phyloP scores from a whole-genome alignment of 2,888 invertebrate species.

The Thumatha senex region DNA sequence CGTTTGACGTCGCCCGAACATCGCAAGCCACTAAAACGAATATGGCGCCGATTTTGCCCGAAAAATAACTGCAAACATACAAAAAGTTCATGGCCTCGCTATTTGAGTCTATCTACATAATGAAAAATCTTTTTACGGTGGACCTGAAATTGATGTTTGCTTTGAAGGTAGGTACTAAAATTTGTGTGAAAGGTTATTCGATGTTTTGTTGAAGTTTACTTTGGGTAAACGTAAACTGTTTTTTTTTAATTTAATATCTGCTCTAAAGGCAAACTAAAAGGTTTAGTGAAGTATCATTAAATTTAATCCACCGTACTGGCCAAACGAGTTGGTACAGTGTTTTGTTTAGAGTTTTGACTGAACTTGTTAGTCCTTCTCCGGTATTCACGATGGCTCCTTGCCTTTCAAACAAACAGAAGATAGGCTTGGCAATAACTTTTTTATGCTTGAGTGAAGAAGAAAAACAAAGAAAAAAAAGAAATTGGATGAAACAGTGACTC shows the following conservation, averaged over 20 bases:
- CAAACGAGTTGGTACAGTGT: no score
- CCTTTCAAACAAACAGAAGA: no score
- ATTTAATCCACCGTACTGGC: no score
- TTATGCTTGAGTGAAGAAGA: no score
- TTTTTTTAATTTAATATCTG: no score
- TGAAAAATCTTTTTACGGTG: slow-evolving; percentile 28
- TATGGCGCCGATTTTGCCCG: slow-evolving; percentile 39
- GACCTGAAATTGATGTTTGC: slow-evolving; percentile 5
- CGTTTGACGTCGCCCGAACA: slow-evolving; percentile 70
- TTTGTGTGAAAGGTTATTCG: not conserved
- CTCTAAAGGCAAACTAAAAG: not conserved
- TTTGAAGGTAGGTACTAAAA: not conserved
- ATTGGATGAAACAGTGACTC: no score
- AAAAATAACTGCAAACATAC: slow-evolving; percentile 42
- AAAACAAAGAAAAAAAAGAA: no score
- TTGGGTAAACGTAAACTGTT: not conserved
- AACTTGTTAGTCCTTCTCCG: no score
- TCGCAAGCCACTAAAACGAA: slow-evolving; percentile 52
- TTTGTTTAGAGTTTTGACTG: no score
- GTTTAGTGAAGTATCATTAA: no score
- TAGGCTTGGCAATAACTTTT: no score
- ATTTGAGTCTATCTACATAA: slow-evolving; percentile 31
- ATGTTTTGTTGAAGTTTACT: not conserved
- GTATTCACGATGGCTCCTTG: no score
- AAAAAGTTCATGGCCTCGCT: slow-evolving; percentile 23